Percentiles rank a stretch among this genome's conserved stretches.
Evolutionary conservation across 2,888 invertebrate genomes (phyloP).

Genomic region (Synanthedon myopaeformis): DNA sequence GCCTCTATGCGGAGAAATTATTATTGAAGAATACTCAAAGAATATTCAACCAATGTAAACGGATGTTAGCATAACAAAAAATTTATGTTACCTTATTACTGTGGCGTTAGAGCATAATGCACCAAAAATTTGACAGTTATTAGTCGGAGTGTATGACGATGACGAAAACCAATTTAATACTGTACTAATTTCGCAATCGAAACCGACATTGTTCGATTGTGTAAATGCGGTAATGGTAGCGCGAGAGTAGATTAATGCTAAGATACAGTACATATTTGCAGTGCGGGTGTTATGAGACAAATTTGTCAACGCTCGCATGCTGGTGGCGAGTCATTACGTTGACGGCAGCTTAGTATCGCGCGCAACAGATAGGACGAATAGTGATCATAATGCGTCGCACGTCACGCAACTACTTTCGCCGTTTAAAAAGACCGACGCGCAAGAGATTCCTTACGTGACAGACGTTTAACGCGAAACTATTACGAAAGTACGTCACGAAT

Average conservation of each 20-base stretch:
- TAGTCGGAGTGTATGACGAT: slow-evolving; percentile 33
- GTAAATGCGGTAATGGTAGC: slow-evolving; percentile 49
- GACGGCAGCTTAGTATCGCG: background rate
- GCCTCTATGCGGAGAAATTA: background rate
- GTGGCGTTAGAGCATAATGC: slow-evolving; percentile 13
- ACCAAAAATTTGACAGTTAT: slow-evolving; percentile 35
- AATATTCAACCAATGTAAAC: slow-evolving; percentile 3
- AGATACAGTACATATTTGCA: slow-evolving; percentile 16
- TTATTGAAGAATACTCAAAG: slow-evolving; percentile 3
- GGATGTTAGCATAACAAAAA: slow-evolving; percentile 4
- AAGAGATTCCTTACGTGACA: slow-evolving; percentile 41
- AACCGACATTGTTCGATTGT: slow-evolving; percentile 54
- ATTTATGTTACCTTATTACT: background rate
- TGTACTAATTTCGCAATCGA: slow-evolving; percentile 54
- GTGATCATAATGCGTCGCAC: slow-evolving; percentile 35
- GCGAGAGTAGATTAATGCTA: slow-evolving; percentile 25
- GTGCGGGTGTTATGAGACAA: slow-evolving; percentile 13
- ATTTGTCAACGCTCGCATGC: slow-evolving; percentile 19
- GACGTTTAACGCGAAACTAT: slow-evolving; percentile 30
- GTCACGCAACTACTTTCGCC: slow-evolving; percentile 62
- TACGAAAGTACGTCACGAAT: slow-evolving; percentile 27
- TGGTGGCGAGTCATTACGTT: slow-evolving; percentile 18
- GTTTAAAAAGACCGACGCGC: slow-evolving; percentile 41
- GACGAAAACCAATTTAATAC: slow-evolving; percentile 58
- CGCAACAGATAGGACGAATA: slow-evolving; percentile 13